Conservation (phyloP, 2,797 vertebrate genomes). For the Valencia hispanica region DNA sequence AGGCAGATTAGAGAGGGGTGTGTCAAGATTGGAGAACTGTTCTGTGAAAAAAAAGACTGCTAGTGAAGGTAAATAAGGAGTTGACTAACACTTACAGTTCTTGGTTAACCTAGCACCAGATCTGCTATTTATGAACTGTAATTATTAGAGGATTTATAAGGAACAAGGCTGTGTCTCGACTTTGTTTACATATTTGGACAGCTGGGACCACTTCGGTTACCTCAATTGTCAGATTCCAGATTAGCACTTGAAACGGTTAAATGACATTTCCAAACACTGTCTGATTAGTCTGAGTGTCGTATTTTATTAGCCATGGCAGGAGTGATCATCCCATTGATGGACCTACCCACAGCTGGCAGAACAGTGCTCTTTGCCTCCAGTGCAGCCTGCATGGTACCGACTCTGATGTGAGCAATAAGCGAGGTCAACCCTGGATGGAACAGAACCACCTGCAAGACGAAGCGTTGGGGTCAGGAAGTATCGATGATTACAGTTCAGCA, state of each 20-base stretch:
- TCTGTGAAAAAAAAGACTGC: too few relatives aligned
- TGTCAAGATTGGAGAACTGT: too few relatives aligned
- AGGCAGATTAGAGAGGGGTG: too few relatives aligned
- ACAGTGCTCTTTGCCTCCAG: slow-evolving; percentile 86
- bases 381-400: slow-evolving; percentile 85
- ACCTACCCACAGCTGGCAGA: slow-evolving; percentile 80
- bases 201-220: not conserved
- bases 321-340: too few relatives aligned
- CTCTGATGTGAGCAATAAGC: slow-evolving; percentile 85
- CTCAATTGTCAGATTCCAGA: not conserved
- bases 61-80: too few relatives aligned
- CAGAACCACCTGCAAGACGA: slow-evolving; percentile 80
- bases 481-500: not conserved
- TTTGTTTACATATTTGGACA: not conserved
- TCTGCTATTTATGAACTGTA: too few relatives aligned
- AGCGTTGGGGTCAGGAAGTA: not conserved
- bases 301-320: not conserved
- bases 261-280: not conserved
- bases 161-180: too few relatives aligned
- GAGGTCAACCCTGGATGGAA: slow-evolving; percentile 83
- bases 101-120: too few relatives aligned
- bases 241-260: not conserved
- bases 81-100: too few relatives aligned
- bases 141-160: too few relatives aligned
- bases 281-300: not conserved